phyloP scores from a whole-genome alignment of 2,888 invertebrate species.

The Allygus modestus region DNA sequence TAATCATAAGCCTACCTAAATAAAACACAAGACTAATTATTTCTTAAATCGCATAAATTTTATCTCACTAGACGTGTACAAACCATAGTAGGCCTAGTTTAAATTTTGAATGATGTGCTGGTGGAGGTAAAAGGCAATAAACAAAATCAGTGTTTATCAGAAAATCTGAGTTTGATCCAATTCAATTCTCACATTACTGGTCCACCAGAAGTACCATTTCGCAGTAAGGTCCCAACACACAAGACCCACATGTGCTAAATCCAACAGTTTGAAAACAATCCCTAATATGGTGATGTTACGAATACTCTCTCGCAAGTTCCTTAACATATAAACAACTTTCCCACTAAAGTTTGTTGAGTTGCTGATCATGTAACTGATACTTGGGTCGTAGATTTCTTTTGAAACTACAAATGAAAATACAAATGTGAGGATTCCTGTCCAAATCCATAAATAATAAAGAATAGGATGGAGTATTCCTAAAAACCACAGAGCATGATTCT shows the following conservation, averaged over 20 bases:
- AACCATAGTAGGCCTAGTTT: too few relatives aligned
- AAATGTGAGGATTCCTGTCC: conserved; percentile 13
- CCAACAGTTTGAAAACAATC: conserved; percentile 14
- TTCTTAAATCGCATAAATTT: too few relatives aligned
- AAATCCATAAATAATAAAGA: neutral
- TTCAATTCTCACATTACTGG: conserved; percentile 29
- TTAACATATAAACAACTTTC: neutral
- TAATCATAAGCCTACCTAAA: too few relatives aligned
- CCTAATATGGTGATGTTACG: neutral
- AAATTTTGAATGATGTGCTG: too few relatives aligned
- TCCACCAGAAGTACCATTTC: conserved; percentile 33
- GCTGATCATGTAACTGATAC: neutral
- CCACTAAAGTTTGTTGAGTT: neutral
- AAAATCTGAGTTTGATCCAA: neutral
- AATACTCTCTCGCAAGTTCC: neutral
- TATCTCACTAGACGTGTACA: too few relatives aligned
- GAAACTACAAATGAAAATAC: neutral
- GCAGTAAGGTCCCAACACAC: conserved; percentile 17
- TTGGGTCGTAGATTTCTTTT: neutral
- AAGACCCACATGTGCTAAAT: neutral
- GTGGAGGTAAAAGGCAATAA: too few relatives aligned
- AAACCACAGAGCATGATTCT: conserved; percentile 9
- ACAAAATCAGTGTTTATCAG: neutral
- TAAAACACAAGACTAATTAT: too few relatives aligned
- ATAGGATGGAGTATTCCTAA: neutral